Conservation (phyloP, 2,797 vertebrate species). For the Echeneis naucrates region DNA sequence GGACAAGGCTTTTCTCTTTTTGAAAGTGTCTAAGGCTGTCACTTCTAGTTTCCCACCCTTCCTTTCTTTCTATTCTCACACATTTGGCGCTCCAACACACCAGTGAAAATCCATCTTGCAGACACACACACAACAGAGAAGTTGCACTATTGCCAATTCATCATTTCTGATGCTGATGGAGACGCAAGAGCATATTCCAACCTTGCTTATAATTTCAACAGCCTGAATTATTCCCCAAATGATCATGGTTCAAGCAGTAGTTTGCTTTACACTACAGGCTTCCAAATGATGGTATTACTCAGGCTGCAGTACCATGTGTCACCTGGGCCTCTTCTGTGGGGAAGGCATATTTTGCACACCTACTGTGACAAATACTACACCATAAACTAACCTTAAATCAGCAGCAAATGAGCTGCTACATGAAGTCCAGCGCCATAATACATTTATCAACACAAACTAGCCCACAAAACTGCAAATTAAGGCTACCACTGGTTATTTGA, state of each 20-base stretch:
- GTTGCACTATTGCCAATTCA: slow-evolving; percentile 33
- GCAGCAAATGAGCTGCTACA: slow-evolving; percentile 23
- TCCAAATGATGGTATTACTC: slow-evolving; percentile 37
- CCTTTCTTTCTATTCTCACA: slow-evolving; percentile 28
- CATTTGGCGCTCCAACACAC: slow-evolving; percentile 38
- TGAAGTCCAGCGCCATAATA: background rate
- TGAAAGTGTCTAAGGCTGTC: slow-evolving; percentile 48
- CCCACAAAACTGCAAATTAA: slow-evolving; percentile 32
- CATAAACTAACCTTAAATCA: slow-evolving; percentile 33
- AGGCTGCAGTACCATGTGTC: slow-evolving; percentile 26
- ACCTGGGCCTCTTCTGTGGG: slow-evolving; percentile 14
- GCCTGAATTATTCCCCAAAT: slow-evolving; percentile 17
- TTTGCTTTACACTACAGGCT: slow-evolving; percentile 20
- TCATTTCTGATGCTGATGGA: slow-evolving; percentile 19
- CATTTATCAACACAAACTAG: slow-evolving; percentile 42
- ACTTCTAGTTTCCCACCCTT: slow-evolving; percentile 39
- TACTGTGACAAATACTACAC: slow-evolving; percentile 18
- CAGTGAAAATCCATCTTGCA: slow-evolving; percentile 17
- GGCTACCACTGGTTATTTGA: slow-evolving; percentile 30
- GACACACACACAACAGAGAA: slow-evolving; percentile 26
- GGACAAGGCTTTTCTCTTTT: slow-evolving; percentile 57
- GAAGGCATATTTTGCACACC: slow-evolving; percentile 8
- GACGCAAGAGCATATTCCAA: slow-evolving; percentile 10
- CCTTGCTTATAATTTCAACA: slow-evolving; percentile 8
- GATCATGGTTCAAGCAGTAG: background rate